Evolutionary conservation across 2,113 vertebrate genomes (phyloP), one percentile per base, ranked within the genome.

Genomic region (Ranitomeya imitator): DNA sequence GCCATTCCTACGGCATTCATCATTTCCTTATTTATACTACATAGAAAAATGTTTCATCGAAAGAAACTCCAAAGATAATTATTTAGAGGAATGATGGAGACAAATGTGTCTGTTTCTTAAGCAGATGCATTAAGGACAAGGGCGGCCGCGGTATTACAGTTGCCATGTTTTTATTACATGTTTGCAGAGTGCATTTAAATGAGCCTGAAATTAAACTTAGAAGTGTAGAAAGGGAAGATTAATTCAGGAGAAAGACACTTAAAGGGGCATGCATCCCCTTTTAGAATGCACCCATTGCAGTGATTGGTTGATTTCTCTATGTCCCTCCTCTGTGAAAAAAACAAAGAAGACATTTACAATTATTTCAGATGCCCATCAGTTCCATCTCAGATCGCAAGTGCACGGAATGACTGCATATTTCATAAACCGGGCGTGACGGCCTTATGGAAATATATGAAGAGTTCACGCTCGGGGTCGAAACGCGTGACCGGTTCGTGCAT

Each of bases 61-160:
- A 23, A 45, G 31, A 77, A 61, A 85, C 21, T 45, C 84, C 15
- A 51, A 85, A 60, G 69, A 85, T 85, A 85, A 85, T 61, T 85
- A 77, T 85, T 85, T 85, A 63, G 31, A 85, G 23, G 21, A 60
- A 31, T 45, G 84, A 76, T 61, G 55, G 57, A 77, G 26, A 85
- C 18, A 61, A 19, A 61, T 85, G 52, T 61, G 3, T 37, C 26
- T 7, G 23, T 76, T 85, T 37, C 57, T 37, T 23, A n/a, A 45
- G 73, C 71, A 77, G 51, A 31, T 59, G 76, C 23, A 61, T 60
- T 77, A 85, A 85, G 21, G n/a, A 37, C 8, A 7, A 26, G 15
- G 52, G 18, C 3, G 23, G 21, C 60, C 21, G 16, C n/a, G 14
- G 19, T 12, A 51, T 60, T 76, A 74, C 31, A 84, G 61, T 54